Percentiles rank a stretch among this genome's conserved stretches.
phyloP scores from a whole-genome alignment of 2,113 vertebrate species.

The Bombycilla garrulus region DNA sequence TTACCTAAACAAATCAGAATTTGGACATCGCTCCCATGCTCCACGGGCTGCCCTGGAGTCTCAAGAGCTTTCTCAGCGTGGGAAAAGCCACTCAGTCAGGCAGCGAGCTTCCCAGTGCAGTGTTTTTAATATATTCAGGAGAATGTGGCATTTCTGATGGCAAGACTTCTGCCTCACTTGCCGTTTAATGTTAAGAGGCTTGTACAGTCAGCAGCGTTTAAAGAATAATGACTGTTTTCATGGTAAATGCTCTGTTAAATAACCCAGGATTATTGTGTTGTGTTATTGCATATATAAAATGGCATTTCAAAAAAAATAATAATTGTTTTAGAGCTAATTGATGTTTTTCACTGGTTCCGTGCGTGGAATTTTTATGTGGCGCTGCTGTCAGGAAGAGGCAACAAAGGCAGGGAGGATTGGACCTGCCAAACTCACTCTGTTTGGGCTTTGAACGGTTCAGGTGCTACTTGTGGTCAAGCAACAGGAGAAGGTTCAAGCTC shows the following conservation, averaged over 20 bases:
- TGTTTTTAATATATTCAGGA: conserved; percentile 6
- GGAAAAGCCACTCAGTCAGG: conserved; percentile 1
- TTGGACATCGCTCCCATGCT: fast-evolving
- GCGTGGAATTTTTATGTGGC: conserved; percentile 48
- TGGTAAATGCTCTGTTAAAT: conserved; percentile 80
- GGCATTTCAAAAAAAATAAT: conserved; percentile 81
- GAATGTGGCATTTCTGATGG: conserved; percentile 65
- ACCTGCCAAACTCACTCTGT: not conserved
- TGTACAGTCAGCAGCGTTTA: conserved; percentile 69
- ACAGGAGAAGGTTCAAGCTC: not conserved
- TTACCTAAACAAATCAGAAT: not conserved
- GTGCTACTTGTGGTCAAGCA: not conserved
- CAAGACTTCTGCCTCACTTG: conserved; percentile 75
- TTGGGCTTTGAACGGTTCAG: not conserved
- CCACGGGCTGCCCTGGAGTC: not conserved
- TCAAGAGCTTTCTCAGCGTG: not conserved
- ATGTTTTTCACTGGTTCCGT: conserved; percentile 68
- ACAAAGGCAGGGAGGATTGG: not conserved
- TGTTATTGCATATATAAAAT: conserved; percentile 77
- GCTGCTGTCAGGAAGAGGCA: conserved; percentile 17
- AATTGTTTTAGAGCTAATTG: conserved; percentile 81
- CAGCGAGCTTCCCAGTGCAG: not conserved
- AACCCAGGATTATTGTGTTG: conserved; percentile 78
- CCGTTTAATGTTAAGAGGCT: conserved; percentile 71
- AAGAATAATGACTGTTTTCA: conserved; percentile 80